Evolutionary conservation across 2,797 vertebrate species (phyloP).

Genomic region (Apogon talboti): DNA sequence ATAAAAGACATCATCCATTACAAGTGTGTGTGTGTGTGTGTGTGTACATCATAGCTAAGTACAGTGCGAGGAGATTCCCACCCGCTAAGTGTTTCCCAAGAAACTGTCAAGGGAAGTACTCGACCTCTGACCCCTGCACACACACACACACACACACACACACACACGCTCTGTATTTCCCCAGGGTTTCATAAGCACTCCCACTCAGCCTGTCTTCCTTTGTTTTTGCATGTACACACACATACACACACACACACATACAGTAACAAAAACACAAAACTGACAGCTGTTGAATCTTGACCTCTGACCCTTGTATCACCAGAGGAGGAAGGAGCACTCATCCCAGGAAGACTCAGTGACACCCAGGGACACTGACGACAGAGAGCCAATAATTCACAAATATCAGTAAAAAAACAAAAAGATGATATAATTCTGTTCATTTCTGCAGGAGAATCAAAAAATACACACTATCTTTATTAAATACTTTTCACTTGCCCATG

Average conservation of each 20-base stretch:
- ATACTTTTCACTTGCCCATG: too few species aligned
- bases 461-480: too few species aligned
- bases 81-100: constrained; percentile 67
- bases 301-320: constrained; percentile 42
- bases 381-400: background rate
- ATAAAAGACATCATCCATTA: background rate
- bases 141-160: constrained; percentile 20
- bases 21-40: constrained; percentile 42
- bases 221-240: constrained; percentile 13
- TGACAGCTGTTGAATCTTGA: constrained; percentile 52
- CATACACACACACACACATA: constrained; percentile 2
- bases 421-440: too few species aligned
- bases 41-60: constrained; percentile 14
- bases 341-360: constrained; percentile 13
- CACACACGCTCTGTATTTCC: constrained; percentile 10
- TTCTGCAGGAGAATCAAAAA: background rate
- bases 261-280: background rate
- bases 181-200: constrained; percentile 15
- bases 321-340: constrained; percentile 45
- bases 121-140: constrained; percentile 28
- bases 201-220: constrained; percentile 37
- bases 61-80: constrained; percentile 57
- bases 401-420: too few species aligned
- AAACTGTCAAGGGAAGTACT: constrained; percentile 28
- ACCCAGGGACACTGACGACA: background rate